Evolutionary conservation across 2,797 vertebrate genomes (phyloP).

Genomic region (Enteromius trimaculatus): DNA sequence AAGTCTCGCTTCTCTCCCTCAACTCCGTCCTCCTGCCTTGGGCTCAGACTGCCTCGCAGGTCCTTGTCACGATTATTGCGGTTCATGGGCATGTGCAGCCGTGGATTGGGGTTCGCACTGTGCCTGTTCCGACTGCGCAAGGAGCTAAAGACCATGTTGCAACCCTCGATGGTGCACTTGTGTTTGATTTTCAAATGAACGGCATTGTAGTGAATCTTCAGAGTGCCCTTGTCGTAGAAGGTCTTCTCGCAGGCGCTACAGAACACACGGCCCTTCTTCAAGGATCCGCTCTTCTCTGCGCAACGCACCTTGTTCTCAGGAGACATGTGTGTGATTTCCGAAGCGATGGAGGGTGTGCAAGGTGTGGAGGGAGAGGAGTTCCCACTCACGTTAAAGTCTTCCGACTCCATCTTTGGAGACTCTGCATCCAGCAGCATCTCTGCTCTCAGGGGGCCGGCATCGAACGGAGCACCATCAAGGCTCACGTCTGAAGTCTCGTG

Average conservation of each 20-base stretch:
- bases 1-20: conserved; percentile 74
- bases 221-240: conserved; percentile 97
- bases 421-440: conserved; percentile 73
- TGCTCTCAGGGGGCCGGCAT: conserved; percentile 77
- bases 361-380: conserved; percentile 81
- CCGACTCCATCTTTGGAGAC: conserved; percentile 81
- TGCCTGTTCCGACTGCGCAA: conserved; percentile 95
- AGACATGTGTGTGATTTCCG: conserved; percentile 84
- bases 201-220: conserved; percentile 98
- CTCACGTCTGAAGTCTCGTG: conserved; percentile 55
- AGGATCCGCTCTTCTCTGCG: conserved; percentile 78
- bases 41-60: conserved; percentile 79
- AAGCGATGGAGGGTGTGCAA: conserved; percentile 81
- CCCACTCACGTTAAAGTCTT: conserved; percentile 80
- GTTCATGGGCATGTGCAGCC: conserved; percentile 98
- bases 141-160: conserved; percentile 99
- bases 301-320: conserved; percentile 85
- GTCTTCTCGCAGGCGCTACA: conserved; percentile 98
- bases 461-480: conserved; percentile 74
- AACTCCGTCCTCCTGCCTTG: conserved; percentile 74
- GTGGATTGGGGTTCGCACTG: conserved; percentile 96
- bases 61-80: conserved; percentile 96
- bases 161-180: conserved; percentile 95
- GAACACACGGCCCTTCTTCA: conserved; percentile 94
- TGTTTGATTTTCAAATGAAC: conserved; percentile 99